Base-by-base conservation (phyloP, 2,113 vertebrate species). In the Notarius lentiginosus region DNA sequence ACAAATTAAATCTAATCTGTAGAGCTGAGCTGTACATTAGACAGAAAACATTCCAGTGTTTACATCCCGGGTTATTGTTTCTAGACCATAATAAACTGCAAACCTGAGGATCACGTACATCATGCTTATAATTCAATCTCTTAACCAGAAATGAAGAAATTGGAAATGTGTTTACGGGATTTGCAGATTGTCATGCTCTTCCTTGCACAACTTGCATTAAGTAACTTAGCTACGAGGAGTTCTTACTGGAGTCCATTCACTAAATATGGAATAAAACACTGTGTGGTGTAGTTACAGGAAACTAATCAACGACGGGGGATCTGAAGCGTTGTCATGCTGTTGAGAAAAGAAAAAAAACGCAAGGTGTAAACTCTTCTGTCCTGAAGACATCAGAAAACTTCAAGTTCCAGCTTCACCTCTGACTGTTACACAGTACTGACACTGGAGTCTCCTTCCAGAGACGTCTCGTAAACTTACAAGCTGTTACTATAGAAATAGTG, bases 1-100 rank as follows among this genome's bases (percentile, higher is more conserved):
- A 14, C 20, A 61, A 30, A 82, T 82, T 82, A 82, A 82, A 61
- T 82, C 58, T 82, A 63, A 82, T 82, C 30, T 47, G 34, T 24
- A 1, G 30, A 63, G 30, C 30, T 24, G 58, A 82, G 79, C 79
- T 82, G 79, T 82, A 82, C 17, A 41, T 81, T 81, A 81, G 58
- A 63, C 58, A n/a, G 79, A 61, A 60, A 63, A 61, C 79, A 82
- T 82, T 63, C 20, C 20, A 20, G 30, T 61, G 18, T 63, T 63
- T 61, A 81, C 9, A 63, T 47, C 79, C 55, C 3, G 51, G 18
- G 18, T 14, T 18, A 58, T 58, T 60, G 2, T 65, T n/a, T 65
- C n/a, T 10, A 65, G 63, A n/a, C 63, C 2, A 4, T 80, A 80
- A 80, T 58, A 60, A 80, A 80, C 27, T 60, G 27, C 7, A 58